Evolutionary conservation across 2,888 invertebrate species (phyloP).

Genomic region (Drosophila lutescens): DNA sequence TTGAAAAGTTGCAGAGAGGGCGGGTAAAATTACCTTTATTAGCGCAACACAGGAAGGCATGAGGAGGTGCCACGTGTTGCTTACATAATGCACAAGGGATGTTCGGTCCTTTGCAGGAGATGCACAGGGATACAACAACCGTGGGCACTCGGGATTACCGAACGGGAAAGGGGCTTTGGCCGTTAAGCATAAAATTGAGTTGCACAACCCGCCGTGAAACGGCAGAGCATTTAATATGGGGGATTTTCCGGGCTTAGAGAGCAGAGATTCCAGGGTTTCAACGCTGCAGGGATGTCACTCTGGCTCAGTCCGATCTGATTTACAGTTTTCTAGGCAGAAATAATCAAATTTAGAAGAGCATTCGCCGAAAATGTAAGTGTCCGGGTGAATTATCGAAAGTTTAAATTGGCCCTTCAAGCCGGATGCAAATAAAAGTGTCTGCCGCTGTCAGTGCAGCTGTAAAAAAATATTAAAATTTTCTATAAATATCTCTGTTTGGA

Average conservation of each 20-base stretch:
- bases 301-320: conserved; percentile 27
- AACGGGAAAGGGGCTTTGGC: conserved; percentile 9
- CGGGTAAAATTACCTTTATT: conserved; percentile 72
- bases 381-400: conserved; percentile 21
- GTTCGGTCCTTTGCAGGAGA: conserved; percentile 21
- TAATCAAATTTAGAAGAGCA: conserved; percentile 13
- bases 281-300: conserved; percentile 14
- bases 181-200: conserved; percentile 66
- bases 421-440: conserved; percentile 38
- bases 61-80: conserved; percentile 65
- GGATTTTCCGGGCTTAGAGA: conserved; percentile 55
- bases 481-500: conserved; percentile 22
- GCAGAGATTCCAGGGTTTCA: conserved; percentile 35
- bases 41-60: conserved; percentile 44
- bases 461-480: conserved; percentile 34
- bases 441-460: conserved; percentile 52
- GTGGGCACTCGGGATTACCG: conserved; percentile 54
- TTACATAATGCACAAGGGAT: conserved; percentile 43
- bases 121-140: conserved; percentile 2
- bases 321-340: conserved; percentile 18
- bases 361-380: background rate
- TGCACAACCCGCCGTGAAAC: conserved; percentile 42
- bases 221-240: conserved; percentile 64
- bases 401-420: conserved; percentile 41
- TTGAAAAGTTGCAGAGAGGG: conserved; percentile 60